phyloP scores from a whole-genome alignment of 2,888 invertebrate genomes.

The Didymodactylos carnosus region DNA sequence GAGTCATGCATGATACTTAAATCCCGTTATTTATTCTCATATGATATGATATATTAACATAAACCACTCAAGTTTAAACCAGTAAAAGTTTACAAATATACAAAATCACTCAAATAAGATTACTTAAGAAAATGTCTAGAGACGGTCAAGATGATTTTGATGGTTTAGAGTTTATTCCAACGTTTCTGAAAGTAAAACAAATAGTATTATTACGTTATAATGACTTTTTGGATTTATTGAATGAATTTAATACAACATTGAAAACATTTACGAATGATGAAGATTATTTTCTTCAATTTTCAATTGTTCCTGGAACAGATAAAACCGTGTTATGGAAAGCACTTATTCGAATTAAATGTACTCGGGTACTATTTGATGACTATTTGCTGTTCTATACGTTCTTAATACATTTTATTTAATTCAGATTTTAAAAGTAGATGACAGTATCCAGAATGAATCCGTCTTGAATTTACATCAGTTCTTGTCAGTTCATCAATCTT shows the following conservation, averaged over 20 bases:
- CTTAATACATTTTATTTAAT: no score
- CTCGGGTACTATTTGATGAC: neutral
- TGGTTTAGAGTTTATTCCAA: neutral
- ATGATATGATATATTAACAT: no score
- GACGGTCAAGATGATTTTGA: no score
- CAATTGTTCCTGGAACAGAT: neutral
- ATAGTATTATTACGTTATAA: neutral
- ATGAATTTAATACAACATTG: neutral
- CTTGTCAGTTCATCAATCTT: neutral
- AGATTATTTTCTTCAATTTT: neutral
- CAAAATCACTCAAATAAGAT: no score
- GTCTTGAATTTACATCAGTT: neutral
- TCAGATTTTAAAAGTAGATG: neutral
- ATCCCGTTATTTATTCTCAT: no score
- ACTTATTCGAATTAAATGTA: neutral
- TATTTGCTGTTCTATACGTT: neutral
- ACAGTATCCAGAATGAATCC: neutral
- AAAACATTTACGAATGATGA: neutral
- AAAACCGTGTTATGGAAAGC: neutral
- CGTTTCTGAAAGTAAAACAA: neutral
- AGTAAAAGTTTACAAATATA: no score
- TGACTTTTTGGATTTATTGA: neutral
- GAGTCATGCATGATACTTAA: no score
- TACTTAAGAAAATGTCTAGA: no score
- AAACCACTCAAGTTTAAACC: no score